A percentile compares a stretch with the other conserved stretches of the same genome.
phyloP scores from a whole-genome alignment of 2,113 vertebrate genomes.

The Dissostichus mawsoni region DNA sequence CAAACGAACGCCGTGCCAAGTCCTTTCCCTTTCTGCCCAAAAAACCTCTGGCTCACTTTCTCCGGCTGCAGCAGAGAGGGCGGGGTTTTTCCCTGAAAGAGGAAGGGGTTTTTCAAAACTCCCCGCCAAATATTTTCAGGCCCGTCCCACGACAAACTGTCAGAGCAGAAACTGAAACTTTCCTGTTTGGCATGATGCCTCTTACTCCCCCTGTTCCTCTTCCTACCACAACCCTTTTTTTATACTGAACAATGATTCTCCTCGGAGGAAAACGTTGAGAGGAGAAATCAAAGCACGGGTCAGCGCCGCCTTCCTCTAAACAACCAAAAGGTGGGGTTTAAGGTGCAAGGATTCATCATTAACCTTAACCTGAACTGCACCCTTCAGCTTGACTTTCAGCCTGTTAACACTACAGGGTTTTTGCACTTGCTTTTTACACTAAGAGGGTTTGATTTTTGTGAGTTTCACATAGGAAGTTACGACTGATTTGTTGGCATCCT shows the following conservation, averaged over 20 bases:
- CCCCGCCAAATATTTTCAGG: conserved; percentile 76
- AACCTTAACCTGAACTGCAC: conserved; percentile 61
- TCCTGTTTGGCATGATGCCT: conserved; percentile 61
- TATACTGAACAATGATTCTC: conserved; percentile 47
- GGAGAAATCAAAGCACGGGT: conserved; percentile 71
- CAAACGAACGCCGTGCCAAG: conserved; percentile 42
- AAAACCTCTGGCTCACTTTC: conserved; percentile 33
- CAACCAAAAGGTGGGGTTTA: conserved; percentile 53
- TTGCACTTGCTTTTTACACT: background rate
- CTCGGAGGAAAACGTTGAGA: conserved; percentile 49
- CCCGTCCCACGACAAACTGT: conserved; percentile 59
- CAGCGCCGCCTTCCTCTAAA: conserved; percentile 55
- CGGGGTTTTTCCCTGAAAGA: conserved; percentile 37
- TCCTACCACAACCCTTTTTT: no score
- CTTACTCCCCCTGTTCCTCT: background rate
- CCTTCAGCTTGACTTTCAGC: conserved; percentile 46
- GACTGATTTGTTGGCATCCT: no score
- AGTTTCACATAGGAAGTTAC: no score
- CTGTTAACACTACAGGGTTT: conserved; percentile 22
- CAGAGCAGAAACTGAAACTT: conserved; percentile 62
- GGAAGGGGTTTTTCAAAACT: conserved; percentile 74
- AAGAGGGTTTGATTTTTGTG: no score
- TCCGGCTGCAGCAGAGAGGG: conserved; percentile 42
- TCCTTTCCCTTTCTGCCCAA: conserved; percentile 37
- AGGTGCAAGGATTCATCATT: conserved; percentile 54